These are phyloP conservation scores for Ctenicera cuprea DNA, from an alignment of 2,888 invertebrate species.

Conservation along the genomic window DNA sequence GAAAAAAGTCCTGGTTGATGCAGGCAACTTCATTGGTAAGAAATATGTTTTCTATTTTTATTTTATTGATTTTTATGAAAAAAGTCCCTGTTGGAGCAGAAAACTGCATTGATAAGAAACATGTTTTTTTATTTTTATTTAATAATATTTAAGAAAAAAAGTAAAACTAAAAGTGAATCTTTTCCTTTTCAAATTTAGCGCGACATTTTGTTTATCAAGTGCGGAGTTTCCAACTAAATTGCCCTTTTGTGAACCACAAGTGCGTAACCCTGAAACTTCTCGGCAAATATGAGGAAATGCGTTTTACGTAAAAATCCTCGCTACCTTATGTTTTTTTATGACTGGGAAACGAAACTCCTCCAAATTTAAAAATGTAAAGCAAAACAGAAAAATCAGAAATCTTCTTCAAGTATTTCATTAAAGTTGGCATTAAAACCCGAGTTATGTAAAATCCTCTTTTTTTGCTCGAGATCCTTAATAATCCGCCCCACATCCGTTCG, in stretches of 20 bases:
- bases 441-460: not conserved
- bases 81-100: too few species aligned
- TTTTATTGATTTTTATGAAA: too few species aligned
- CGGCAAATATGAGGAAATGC: not conserved
- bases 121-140: too few species aligned
- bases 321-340: not conserved
- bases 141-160: too few species aligned
- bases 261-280: not conserved
- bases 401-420: constrained; percentile 6
- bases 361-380: not conserved
- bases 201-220: constrained; percentile 11
- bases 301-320: not conserved
- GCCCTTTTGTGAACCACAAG: not conserved
- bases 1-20: too few species aligned
- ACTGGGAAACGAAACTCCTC: not conserved
- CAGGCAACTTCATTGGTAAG: too few species aligned
- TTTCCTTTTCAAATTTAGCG: not conserved
- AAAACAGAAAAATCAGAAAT: not conserved
- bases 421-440: constrained; percentile 6
- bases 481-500: constrained; percentile 1
- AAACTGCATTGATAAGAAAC: too few species aligned
- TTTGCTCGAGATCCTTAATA: constrained; percentile 7
- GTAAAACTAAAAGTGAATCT: not conserved
- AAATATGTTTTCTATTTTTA: too few species aligned
- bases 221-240: constrained; percentile 1